These are phyloP conservation scores for Geophilus truncorum DNA, from an alignment of 2,888 invertebrate species.

Conservation along the genomic window DNA sequence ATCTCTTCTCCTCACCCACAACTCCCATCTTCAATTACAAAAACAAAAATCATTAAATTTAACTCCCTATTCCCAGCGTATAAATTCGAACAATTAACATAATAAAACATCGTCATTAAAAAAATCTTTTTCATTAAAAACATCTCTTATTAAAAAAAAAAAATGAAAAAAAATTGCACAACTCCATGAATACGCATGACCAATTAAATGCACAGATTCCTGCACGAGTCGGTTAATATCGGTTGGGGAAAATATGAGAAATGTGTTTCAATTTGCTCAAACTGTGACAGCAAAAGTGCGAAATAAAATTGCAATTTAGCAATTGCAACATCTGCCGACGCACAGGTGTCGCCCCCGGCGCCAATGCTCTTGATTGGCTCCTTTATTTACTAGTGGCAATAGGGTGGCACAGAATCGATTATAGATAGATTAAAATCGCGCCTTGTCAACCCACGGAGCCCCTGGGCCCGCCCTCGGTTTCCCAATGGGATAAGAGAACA, in stretches of 20 bases:
- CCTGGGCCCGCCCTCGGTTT: background rate
- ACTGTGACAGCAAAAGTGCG: background rate
- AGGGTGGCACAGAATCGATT: conserved; percentile 3
- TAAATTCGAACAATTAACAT: no score
- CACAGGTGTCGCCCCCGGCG: background rate
- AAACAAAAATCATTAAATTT: no score
- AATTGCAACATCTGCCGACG: background rate
- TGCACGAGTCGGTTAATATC: no score
- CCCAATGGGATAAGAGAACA: background rate
- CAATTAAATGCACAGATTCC: no score
- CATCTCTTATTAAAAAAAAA: no score
- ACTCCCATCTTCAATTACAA: no score
- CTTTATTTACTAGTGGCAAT: conserved; percentile 1
- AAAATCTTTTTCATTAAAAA: no score
- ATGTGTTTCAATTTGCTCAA: background rate
- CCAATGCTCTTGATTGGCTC: conserved; percentile 6
- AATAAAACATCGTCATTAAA: no score
- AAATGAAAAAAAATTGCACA: no score
- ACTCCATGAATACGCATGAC: no score
- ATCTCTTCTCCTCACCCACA: no score
- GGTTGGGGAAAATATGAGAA: background rate
- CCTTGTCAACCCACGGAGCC: background rate
- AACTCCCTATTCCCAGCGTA: no score
- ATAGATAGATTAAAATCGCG: background rate
- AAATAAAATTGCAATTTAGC: conserved; percentile 1